A percentile compares a stretch with the other conserved stretches of the same genome.
Evolutionary conservation across 2,888 invertebrate species (phyloP).

Genomic region (Dexiosoma caninum): DNA sequence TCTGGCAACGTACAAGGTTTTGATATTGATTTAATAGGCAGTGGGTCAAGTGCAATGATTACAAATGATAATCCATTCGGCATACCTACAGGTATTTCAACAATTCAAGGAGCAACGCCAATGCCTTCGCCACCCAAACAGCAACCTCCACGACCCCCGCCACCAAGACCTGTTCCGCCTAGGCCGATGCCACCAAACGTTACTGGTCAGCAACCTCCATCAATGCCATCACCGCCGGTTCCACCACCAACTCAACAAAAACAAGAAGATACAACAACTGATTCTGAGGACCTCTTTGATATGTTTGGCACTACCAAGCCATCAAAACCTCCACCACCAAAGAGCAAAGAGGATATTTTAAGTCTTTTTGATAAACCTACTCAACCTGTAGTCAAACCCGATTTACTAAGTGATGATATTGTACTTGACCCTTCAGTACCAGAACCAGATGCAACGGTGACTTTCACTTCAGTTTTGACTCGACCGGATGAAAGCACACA

Average conservation of each 20-base stretch:
- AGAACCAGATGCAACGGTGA: slow-evolving; percentile 68
- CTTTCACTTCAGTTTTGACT: slow-evolving; percentile 73
- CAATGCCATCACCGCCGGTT: slow-evolving; percentile 78
- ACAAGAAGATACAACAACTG: slow-evolving; percentile 61
- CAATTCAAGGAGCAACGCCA: slow-evolving; percentile 77
- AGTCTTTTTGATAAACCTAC: slow-evolving; percentile 79
- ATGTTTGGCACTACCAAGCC: slow-evolving; percentile 79
- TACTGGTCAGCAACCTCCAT: slow-evolving; percentile 72
- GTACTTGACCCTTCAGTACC: slow-evolving; percentile 65
- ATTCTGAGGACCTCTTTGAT: slow-evolving; percentile 80
- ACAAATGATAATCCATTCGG: slow-evolving; percentile 76
- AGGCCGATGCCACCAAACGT: slow-evolving; percentile 73
- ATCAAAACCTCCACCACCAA: slow-evolving; percentile 79
- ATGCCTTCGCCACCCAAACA: slow-evolving; percentile 79
- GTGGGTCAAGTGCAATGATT: slow-evolving; percentile 14
- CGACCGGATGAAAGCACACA: slow-evolving; percentile 76
- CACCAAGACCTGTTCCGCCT: slow-evolving; percentile 76
- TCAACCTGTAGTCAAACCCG: slow-evolving; percentile 77
- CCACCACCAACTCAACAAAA: slow-evolving; percentile 74
- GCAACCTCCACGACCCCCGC: slow-evolving; percentile 78
- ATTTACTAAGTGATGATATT: slow-evolving; percentile 81
- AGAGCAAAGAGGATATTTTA: slow-evolving; percentile 81
- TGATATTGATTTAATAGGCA: slow-evolving; percentile 71
- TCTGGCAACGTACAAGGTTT: slow-evolving; percentile 72
- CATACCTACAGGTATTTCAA: slow-evolving; percentile 77